Evolutionary conservation across 2,888 invertebrate species (phyloP), one percentile per base, ranked within the genome.

Genomic region (Sipha maydis): DNA sequence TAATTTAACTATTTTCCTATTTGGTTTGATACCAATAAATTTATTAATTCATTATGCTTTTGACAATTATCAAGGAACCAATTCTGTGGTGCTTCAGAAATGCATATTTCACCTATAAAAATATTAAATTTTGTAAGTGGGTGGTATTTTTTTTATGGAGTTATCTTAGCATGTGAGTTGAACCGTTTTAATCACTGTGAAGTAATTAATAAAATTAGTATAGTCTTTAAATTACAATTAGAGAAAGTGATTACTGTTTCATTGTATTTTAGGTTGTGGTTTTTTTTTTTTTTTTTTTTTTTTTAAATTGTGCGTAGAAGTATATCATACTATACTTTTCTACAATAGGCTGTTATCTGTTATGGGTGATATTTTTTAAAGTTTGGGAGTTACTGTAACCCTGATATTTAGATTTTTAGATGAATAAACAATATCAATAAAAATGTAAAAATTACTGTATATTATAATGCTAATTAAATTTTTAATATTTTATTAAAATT

Each of bases 41-140:
- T 76, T 28, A 84, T 84, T 85, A 77, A 85, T 85, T 85, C 1
- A 34, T 38, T 76, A 84, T 85, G 67, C 25, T 85, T 85, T 84
- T 78, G 69, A 69, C 48, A 82, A 80, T 88, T 38, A 88, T 88
- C 76, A 88, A 88, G 88, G 88, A 88, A n/a, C 79, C 80, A 88
- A 88, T 88, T 88, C 61, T 88, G 88, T 88, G 88, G 88, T 88
- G 88, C 80, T 75, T 88, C 88, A 88, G 82, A 88, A 88, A 88
- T 82, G 88, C 61, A 7, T 88, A 88, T 88, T 88, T 75, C 88
- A 54, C 80, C 88, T 88, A 80, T 88, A 88, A 88, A 88, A 88
- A 79, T 88, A 41, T 88, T 80, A 88, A 88, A 88, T 88, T 75
- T 88, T 88, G 88, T 88, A 88, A 88, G 88, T 88, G 80, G 88